These are phyloP conservation scores for Lepidotrigona ventralis DNA, from an alignment of 1,140 invertebrate species.

Conservation along the genomic window DNA sequence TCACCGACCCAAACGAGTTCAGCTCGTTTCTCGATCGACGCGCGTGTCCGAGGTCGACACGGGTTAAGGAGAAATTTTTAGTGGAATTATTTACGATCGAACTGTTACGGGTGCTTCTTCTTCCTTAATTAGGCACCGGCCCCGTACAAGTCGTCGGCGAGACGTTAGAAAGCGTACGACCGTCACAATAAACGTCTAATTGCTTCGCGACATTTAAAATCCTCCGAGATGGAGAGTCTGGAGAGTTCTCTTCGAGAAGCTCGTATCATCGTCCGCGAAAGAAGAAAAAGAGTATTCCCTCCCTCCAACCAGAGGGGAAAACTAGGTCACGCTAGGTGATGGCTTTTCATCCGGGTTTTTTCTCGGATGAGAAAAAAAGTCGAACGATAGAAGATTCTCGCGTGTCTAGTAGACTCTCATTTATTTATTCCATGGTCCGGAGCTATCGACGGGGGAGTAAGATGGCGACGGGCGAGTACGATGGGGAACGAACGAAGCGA, in stretches of 20 bases:
- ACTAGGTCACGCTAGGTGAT: no score
- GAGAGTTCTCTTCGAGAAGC: neutral
- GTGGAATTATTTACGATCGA: conserved; percentile 30
- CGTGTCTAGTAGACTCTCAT: no score
- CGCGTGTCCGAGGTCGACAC: conserved; percentile 22
- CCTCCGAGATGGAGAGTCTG: neutral
- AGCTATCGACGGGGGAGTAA: neutral
- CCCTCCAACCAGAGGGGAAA: neutral
- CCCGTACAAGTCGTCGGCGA: conserved; percentile 3
- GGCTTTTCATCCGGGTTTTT: no score
- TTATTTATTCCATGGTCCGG: no score
- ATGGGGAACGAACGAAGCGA: neutral
- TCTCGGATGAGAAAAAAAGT: no score
- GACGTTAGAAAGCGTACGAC: conserved; percentile 37
- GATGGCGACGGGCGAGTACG: neutral
- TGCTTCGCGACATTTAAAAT: conserved; percentile 9
- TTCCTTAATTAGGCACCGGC: conserved; percentile 45
- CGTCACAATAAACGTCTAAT: conserved; percentile 35
- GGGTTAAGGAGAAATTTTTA: conserved; percentile 58
- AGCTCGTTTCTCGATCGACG: conserved; percentile 9
- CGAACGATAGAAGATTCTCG: no score
- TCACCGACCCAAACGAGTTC: conserved; percentile 27
- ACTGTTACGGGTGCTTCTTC: neutral
- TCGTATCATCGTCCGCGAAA: neutral
- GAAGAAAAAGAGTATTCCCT: neutral